Base-by-base conservation (phyloP, 2,113 vertebrate species). In the Sceloporus tristichus region DNA sequence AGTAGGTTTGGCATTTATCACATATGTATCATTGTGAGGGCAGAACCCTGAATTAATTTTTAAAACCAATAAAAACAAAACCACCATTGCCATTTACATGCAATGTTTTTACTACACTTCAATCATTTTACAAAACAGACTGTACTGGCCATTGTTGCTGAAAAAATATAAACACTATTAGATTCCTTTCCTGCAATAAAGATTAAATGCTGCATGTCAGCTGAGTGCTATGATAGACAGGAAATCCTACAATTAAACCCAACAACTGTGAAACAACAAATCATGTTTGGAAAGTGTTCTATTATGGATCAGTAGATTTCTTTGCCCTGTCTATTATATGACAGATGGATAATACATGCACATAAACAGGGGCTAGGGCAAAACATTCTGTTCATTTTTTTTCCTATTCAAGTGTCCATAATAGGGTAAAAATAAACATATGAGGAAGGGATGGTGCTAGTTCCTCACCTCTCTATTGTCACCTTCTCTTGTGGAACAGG, bases 71-170 rank as follows among this genome's bases (percentile, higher is more conserved):
- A n/a, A 92, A 34, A 93, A 84, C 9, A 62, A 85, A 40, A 86
- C 42, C 84, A 18, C 25, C 54, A 76, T 74, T 84, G 56, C 48
- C 84, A 27, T 16, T n/a, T 23, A 81, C 54, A 62, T 2, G 29
- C 59, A 71, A 65, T 25, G 77, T 92, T 91, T 87, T 75, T 71
- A 66, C 66, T 85, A 29, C 14, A 56, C 81, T 86, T 88, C 89
- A 92, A 88, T n/a, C 21, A 66, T 66, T 92, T 94, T 86, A 88
- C 70, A 80, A 90, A 90, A 88, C 42, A 87, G 13, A 53, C 4
- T 88, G 53, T 53, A 62, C 90, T 87, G 14, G 8, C 48, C 65
- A 62, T 23, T 74, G 78, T 76, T 62, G 14, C 59, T 62, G 13
- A 62, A 3, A 62, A 48, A 62, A 18, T 62, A 62, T 4, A 62